These are phyloP conservation scores for Strigamia transsilvanica DNA, from an alignment of 2,888 invertebrate genomes.

Conservation along the genomic window DNA sequence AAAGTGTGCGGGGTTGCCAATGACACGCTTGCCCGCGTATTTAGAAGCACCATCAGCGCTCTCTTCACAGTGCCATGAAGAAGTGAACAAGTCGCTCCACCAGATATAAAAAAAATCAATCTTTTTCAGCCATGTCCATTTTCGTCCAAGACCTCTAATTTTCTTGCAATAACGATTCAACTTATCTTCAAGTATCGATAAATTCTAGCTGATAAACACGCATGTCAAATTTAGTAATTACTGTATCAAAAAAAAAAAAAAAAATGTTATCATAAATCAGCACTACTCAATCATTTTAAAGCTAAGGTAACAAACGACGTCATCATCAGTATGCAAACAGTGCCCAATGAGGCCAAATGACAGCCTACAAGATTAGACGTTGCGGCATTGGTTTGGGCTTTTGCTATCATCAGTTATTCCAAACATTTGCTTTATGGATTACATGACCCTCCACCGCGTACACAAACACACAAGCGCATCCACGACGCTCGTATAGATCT, in stretches of 20 bases:
- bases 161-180: not conserved
- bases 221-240: slow-evolving; percentile 18
- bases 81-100: slow-evolving; percentile 10
- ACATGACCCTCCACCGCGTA: not conserved
- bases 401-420: slow-evolving; percentile 34
- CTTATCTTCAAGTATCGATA: not conserved
- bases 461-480: slow-evolving; percentile 1
- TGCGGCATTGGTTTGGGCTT: not conserved
- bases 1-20: slow-evolving; percentile 41
- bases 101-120: slow-evolving; percentile 5
- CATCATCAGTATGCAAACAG: slow-evolving; percentile 10
- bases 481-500: not conserved
- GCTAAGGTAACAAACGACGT: not conserved
- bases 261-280: not conserved
- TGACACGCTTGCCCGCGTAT: slow-evolving; percentile 41
- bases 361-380: not conserved
- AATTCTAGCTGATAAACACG: not conserved
- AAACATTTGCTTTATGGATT: slow-evolving; percentile 39
- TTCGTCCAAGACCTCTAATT: not conserved
- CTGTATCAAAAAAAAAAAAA: not conserved
- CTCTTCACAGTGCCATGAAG: slow-evolving; percentile 38
- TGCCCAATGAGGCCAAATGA: not conserved
- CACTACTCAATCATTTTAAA: not conserved
- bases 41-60: slow-evolving; percentile 21
- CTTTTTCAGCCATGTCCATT: slow-evolving; percentile 14